These are phyloP conservation scores for Phaetusa simplex DNA, from an alignment of 2,113 vertebrate species.

Conservation along the genomic window DNA sequence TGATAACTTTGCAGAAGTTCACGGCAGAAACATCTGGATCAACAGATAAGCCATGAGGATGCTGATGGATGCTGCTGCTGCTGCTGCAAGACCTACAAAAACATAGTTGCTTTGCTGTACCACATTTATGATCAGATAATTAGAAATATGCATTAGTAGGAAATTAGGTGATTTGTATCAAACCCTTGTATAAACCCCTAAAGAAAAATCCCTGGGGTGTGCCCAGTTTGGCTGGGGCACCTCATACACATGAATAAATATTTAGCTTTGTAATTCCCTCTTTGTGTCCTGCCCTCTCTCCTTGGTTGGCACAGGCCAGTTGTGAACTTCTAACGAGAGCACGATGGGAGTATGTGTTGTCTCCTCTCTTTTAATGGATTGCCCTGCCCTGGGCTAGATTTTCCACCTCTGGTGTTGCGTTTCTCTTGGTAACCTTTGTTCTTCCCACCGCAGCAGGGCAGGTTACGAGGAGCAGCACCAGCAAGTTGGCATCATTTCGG, in stretches of 20 bases:
- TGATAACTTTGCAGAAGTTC: neutral
- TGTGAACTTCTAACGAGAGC: neutral
- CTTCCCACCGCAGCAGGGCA: accelerated
- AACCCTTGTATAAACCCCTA: neutral
- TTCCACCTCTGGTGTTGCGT: accelerated
- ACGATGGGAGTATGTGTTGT: accelerated
- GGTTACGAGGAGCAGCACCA: accelerated
- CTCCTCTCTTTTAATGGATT: neutral
- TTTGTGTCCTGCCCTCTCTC: neutral
- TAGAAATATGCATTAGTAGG: neutral
- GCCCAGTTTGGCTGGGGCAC: neutral
- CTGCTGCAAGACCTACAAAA: neutral
- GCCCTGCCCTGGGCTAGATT: neutral
- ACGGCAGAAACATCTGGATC: neutral
- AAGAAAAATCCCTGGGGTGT: neutral
- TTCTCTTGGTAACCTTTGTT: accelerated
- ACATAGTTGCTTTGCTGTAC: neutral
- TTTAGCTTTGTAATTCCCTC: neutral
- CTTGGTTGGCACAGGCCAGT: neutral
- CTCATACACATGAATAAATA: neutral
- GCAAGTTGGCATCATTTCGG: accelerated
- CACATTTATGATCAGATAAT: neutral
- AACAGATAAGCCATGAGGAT: neutral
- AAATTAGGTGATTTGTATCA: neutral
- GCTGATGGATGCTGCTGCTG: neutral